Base-by-base conservation (phyloP, 1,140 invertebrate genomes). In the Anthonomus grandis region DNA sequence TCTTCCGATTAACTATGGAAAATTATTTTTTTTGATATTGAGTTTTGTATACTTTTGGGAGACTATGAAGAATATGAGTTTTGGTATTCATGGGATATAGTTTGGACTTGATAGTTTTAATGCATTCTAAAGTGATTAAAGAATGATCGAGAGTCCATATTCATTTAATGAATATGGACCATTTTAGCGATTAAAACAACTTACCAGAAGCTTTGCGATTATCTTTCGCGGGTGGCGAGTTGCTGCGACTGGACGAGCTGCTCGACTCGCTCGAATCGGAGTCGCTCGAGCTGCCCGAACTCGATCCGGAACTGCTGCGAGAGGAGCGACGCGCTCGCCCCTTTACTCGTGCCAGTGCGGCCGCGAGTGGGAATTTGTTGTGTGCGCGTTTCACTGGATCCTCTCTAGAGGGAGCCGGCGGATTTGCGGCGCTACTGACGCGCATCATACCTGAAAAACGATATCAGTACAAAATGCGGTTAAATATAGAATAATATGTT, bases 231-330 rank as follows among this genome's bases (percentile, higher is more conserved):
- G 55, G 22, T 4, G 72, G 65, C 34, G 69, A 70, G n/a, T 69
- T 72, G 10, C 70, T 69, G 8, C 68, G 57, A 46, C 70, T 72
- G 15, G 73, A 74, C 6, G 75, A 75, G 55, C 75, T 77, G 22
- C 69, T 75, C 10, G 76, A 74, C 15, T 65, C 69, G 10, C 70
- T 73, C 5, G 70, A 72, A 52, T 71, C 71, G 6, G 68, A 70
- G 51, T 72, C 67, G 49, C 75, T 78, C 39, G 76, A 75, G 54
- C 77, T 79, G 6, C 78, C 77, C 12, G 76, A 77, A 8, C 79
- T 80, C 55, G 78, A 78, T 8, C 71, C 70, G 10, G 70, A 72
- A 17, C 66, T 69, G 17, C 76, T 78, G 44, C 74, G 72, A 22
- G 77, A 79, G 13, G 72, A 73, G 45, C 70, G 55, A 19, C 24